Base-by-base conservation (phyloP, 2,888 invertebrate genomes). In the Caenorhabditis sp. region DNA sequence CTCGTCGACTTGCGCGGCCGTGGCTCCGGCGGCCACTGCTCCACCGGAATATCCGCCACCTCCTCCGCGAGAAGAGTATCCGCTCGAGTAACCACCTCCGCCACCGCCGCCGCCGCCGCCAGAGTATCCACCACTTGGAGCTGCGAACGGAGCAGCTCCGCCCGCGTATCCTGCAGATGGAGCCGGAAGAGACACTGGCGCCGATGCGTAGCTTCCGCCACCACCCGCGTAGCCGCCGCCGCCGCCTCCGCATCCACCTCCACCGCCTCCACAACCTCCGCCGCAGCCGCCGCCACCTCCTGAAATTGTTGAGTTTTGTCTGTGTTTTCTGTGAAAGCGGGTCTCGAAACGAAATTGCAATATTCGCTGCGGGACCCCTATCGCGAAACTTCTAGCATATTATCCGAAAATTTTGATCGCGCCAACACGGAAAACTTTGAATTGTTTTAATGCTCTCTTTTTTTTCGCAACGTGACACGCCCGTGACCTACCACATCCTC, bases 1-100 rank as follows among this genome's bases (percentile, higher is more conserved):
- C 24, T 77, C 77, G 32, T 75, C 77, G 6, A 75, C 79, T 46
- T 75, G 71, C 3, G 71, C 71, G 17, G 65, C 74, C 7, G 72
- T 73, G 22, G 74, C 77, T 9, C 75, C 75, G 32, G 68, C 70
- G 2, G 75, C 75, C 5, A 70, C 68, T 5, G 75, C 75, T n/a
- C 59, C 65, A 17, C 50, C 48, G 22, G 63, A 11, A 22, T 65
- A 53, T 17, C 62, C 70, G 13, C 55, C 39, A 6, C 63, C 62
- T n/a, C 15, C n/a, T n/a, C n/a, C n/a, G n/a, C n/a, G n/a, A n/a
- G n/a, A n/a, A n/a, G n/a, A n/a, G n/a, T n/a, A n/a, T n/a, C n/a
- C n/a, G n/a, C n/a, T 15, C 6, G 58, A 37, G 30, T 30, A 43
- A 6, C 45, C 59, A 8, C 46, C 50, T 37, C 62, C 66, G 22